Percentiles rank a stretch among this genome's conserved stretches.
Conservation (phyloP, 2,797 vertebrate genomes). For the Pangasius macronema region DNA sequence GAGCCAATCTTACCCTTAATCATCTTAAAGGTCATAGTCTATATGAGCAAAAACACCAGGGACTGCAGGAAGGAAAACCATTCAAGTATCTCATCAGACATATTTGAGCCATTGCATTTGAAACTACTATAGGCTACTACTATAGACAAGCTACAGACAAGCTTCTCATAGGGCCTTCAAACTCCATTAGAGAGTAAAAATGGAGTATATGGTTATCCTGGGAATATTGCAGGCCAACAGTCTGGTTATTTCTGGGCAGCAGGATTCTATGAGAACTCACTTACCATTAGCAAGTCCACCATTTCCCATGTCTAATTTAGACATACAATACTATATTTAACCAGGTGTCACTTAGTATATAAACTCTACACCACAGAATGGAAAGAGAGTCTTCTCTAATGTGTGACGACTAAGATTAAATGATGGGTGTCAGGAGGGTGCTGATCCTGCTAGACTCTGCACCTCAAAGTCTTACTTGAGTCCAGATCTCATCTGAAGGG, state of each 20-base stretch:
- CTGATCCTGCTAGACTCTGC: slow-evolving; percentile 6
- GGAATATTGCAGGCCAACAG: slow-evolving; percentile 16
- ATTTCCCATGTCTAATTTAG: not conserved
- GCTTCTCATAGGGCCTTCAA: not conserved
- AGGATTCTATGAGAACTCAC: not conserved
- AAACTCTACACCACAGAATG: slow-evolving; percentile 17
- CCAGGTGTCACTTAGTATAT: slow-evolving; percentile 1
- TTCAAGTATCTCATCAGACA: not conserved
- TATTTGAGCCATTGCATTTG: not conserved
- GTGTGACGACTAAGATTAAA: slow-evolving; percentile 21
- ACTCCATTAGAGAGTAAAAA: slow-evolving; percentile 17
- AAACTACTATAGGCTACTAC: not conserved
- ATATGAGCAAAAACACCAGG: slow-evolving; percentile 6
- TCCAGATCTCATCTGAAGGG: not conserved
- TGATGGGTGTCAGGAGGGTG: not conserved
- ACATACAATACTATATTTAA: slow-evolving; percentile 30
- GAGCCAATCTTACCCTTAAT: slow-evolving; percentile 13
- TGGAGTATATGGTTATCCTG: not conserved
- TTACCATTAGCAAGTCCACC: not conserved
- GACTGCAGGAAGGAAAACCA: slow-evolving; percentile 8
- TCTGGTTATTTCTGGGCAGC: slow-evolving; percentile 19
- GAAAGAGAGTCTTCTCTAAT: slow-evolving; percentile 30
- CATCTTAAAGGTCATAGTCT: slow-evolving; percentile 17
- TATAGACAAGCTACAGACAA: not conserved
- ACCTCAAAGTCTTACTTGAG: not conserved